phyloP scores from a whole-genome alignment of 2,113 vertebrate genomes.

The Pterophyllum scalare region DNA sequence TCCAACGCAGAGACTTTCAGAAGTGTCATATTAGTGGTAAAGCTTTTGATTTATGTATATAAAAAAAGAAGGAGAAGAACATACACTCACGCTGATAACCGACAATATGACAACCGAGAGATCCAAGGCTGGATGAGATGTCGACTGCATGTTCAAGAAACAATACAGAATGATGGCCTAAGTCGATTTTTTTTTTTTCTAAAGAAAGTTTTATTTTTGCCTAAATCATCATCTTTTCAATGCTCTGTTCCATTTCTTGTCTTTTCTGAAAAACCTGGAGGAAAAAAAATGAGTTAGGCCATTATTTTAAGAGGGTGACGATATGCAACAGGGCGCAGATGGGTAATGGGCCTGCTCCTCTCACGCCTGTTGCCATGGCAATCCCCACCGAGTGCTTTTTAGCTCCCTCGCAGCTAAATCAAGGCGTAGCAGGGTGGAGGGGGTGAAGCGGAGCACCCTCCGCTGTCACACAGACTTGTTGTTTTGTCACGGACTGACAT shows the following conservation, averaged over 20 bases:
- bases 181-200: too few species aligned
- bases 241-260: too few species aligned
- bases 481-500: not conserved
- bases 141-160: not conserved
- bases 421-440: not conserved
- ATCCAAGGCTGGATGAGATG: not conserved
- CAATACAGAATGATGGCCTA: not conserved
- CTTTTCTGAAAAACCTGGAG: too few species aligned
- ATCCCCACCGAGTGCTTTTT: slow-evolving; percentile 26
- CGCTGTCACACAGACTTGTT: not conserved
- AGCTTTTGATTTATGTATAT: not conserved
- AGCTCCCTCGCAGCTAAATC: slow-evolving; percentile 40
- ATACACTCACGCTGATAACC: too few species aligned
- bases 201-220: too few species aligned
- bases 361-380: slow-evolving; percentile 55
- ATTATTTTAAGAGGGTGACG: not conserved
- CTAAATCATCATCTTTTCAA: too few species aligned
- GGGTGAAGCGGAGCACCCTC: slow-evolving; percentile 2
- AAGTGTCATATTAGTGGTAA: fast-evolving
- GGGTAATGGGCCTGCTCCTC: slow-evolving; percentile 31
- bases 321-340: slow-evolving; percentile 34
- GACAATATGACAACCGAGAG: not conserved
- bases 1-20: not conserved
- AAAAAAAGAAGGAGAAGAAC: not conserved
- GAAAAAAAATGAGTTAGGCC: too few species aligned